Conservation (phyloP, 2,888 invertebrate genomes). For the Brachyopa scutellaris region DNA sequence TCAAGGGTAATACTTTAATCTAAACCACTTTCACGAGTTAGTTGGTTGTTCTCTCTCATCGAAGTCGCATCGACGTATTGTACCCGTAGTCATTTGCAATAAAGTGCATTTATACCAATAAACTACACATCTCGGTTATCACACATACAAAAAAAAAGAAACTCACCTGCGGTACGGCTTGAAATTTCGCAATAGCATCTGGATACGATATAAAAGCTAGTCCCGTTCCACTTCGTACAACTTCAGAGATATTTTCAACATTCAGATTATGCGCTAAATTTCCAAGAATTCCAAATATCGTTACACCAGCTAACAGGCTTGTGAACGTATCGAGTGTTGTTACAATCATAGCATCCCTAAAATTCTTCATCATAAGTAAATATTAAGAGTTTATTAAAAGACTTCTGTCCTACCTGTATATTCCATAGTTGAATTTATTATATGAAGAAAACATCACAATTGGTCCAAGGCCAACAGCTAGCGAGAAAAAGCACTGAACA, state of each 20-base stretch:
- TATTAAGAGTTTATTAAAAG: no score
- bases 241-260: slow-evolving; percentile 84
- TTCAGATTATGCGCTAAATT: slow-evolving; percentile 87
- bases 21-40: no score
- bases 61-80: no score
- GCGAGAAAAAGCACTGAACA: slow-evolving; percentile 90
- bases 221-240: slow-evolving; percentile 89
- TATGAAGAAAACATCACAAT: slow-evolving; percentile 91
- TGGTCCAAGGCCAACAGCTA: slow-evolving; percentile 89
- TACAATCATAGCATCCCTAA: slow-evolving; percentile 91
- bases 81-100: no score
- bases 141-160: not conserved
- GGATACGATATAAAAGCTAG: slow-evolving; percentile 93
- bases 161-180: slow-evolving; percentile 87
- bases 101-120: no score
- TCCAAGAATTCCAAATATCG: slow-evolving; percentile 91
- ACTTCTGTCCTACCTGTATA: slow-evolving; percentile 84
- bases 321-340: slow-evolving; percentile 91
- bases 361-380: no score
- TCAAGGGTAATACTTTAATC: no score
- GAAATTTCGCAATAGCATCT: slow-evolving; percentile 90
- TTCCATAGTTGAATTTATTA: slow-evolving; percentile 87
- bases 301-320: slow-evolving; percentile 89
- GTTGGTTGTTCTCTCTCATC: no score
- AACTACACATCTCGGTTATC: no score